phyloP scores from a whole-genome alignment of 2,113 vertebrate genomes.

The Colius striatus region DNA sequence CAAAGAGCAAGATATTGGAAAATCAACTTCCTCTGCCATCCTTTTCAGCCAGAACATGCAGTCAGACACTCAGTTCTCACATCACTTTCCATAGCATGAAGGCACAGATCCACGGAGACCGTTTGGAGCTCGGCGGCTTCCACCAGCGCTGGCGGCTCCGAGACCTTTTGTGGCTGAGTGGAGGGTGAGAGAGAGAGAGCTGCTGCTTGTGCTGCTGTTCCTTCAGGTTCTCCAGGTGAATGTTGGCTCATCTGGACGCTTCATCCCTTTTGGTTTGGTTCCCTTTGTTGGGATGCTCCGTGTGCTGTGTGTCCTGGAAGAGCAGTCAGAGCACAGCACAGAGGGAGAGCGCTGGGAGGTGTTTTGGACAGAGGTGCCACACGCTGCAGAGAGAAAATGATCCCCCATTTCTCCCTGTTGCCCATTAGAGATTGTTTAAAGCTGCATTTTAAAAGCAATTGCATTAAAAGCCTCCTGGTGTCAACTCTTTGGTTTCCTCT shows the following conservation, averaged over 20 bases:
- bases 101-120: not conserved
- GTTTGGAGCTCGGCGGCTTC: fast-evolving
- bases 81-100: constrained; percentile 23
- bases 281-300: not conserved
- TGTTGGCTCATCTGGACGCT: fast-evolving
- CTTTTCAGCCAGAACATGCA: not conserved
- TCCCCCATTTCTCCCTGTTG: not conserved
- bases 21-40: not conserved
- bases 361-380: not conserved
- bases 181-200: not conserved
- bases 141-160: not conserved
- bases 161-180: not conserved
- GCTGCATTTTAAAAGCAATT: constrained; percentile 31
- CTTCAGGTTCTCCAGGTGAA: not conserved
- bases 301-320: not conserved
- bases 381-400: not conserved
- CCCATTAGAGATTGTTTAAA: not conserved
- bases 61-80: not conserved
- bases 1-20: not conserved
- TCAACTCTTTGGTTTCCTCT: not conserved
- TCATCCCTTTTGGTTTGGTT: not conserved
- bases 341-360: fast-evolving
- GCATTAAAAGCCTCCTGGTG: constrained; percentile 25
- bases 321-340: fast-evolving
- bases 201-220: not conserved